Evolutionary conservation across 2,113 vertebrate species (phyloP).

Genomic region (Sorex araneus): DNA sequence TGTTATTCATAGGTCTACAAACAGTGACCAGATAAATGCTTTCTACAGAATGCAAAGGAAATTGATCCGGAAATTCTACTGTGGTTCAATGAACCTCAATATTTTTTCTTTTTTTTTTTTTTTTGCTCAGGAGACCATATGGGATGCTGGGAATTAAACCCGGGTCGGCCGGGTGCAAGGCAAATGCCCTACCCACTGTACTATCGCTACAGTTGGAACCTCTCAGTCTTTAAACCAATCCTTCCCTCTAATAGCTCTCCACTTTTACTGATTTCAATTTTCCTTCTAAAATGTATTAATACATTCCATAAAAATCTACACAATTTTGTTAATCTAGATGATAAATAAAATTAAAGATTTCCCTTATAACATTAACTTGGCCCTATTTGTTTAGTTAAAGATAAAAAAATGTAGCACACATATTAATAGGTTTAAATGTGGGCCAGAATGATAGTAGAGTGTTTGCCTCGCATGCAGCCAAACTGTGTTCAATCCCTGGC

Average conservation of each 20-base stretch:
- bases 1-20: background rate
- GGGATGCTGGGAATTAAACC: no score
- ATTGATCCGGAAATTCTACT: no score
- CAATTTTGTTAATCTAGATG: background rate
- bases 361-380: background rate
- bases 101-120: no score
- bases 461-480: no score
- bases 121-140: no score
- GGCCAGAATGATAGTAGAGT: no score
- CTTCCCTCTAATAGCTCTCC: background rate
- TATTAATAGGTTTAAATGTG: background rate
- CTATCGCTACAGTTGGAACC: no score
- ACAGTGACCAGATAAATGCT: background rate
- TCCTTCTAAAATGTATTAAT: constrained; percentile 6
- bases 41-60: background rate
- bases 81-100: background rate
- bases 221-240: background rate
- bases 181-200: no score
- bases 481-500: no score
- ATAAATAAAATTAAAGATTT: background rate
- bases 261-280: background rate
- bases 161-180: no score
- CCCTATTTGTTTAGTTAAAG: background rate
- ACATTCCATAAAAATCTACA: background rate
- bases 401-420: background rate